Conservation (phyloP, 2,888 invertebrate genomes). For the Netelia inedita region DNA sequence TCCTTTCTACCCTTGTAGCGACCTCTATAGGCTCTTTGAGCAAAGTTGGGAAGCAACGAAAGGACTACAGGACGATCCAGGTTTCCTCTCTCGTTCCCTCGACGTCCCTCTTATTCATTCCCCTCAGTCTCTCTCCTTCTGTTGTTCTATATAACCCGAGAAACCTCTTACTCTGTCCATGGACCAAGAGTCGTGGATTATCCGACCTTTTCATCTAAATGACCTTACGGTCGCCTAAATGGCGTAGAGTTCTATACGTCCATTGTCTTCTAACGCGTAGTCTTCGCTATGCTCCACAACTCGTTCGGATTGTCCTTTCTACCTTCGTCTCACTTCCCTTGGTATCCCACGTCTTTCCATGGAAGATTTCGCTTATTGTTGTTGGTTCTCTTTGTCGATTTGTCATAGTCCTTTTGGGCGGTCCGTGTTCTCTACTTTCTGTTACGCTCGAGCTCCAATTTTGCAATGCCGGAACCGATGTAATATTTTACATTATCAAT, state of each 20-base stretch:
- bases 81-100: constrained; percentile 12
- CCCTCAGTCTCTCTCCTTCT: constrained; percentile 6
- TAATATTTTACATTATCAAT: neutral
- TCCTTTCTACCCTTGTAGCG: neutral
- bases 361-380: constrained; percentile 44
- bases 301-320: constrained; percentile 14
- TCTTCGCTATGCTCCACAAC: constrained; percentile 27
- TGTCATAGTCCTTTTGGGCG: constrained; percentile 38
- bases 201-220: constrained; percentile 73
- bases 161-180: constrained; percentile 22
- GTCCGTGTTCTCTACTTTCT: constrained; percentile 18
- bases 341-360: neutral
- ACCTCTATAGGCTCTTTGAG: constrained; percentile 15
- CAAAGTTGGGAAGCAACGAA: constrained; percentile 43
- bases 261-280: constrained; percentile 66
- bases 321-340: constrained; percentile 3
- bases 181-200: constrained; percentile 63
- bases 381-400: constrained; percentile 54
- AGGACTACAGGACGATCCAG: constrained; percentile 25
- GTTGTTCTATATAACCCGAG: neutral
- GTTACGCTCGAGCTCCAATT: neutral
- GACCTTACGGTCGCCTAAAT: constrained; percentile 69
- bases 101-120: constrained; percentile 17
- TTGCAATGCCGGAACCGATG: neutral
- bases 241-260: constrained; percentile 62